Evolutionary conservation across 1,140 invertebrate genomes (phyloP), one percentile per base, ranked within the genome.

Genomic region (Pantala flavescens): DNA sequence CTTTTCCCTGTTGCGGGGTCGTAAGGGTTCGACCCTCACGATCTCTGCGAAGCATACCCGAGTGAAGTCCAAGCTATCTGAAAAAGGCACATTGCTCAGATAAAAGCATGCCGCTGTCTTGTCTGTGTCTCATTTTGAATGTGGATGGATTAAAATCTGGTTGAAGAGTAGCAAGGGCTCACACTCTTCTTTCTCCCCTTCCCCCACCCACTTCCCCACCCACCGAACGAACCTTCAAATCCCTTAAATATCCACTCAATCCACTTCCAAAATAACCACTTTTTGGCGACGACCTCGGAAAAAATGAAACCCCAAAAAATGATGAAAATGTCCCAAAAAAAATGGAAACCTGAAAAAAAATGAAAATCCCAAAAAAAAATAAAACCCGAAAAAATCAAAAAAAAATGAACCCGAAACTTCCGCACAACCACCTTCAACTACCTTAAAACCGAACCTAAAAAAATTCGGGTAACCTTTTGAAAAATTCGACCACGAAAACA

Each of bases 81-180:
- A 36, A 36, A n/a, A 36, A 36, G 28, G 28, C 28, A 36, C 9
- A 36, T 36, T 36, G 28, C 28, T 36, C 28, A 36, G 28, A 36
- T 5, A 36, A 36, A 36, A 36, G 49, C 49, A 63, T 63, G 49
- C 49, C 49, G 28, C 28, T 36, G 28, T 36, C 9, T 36, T 36
- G 28, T 36, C 28, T 21, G 49, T 63, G 49, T 63, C 49, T 63
- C 49, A 7, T 63, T 63, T 63, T 63, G 49, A 63, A 63, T 63
- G 49, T 63, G 49, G 49, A 63, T 63, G 49, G 49, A 63, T 19
- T 63, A 63, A 63, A 63, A 63, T 7, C 49, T 16, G 49, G 49
- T 63, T 63, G 49, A 63, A 63, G 49, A 63, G 49, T 63, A 63
- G 49, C 49, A 63, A 63, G 49, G 49, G 49, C 49, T 63, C 49